Evolutionary conservation across 2,113 vertebrate genomes (phyloP), one percentile per base, ranked within the genome.

Genomic region (Petrocephalus microphthalmus): DNA sequence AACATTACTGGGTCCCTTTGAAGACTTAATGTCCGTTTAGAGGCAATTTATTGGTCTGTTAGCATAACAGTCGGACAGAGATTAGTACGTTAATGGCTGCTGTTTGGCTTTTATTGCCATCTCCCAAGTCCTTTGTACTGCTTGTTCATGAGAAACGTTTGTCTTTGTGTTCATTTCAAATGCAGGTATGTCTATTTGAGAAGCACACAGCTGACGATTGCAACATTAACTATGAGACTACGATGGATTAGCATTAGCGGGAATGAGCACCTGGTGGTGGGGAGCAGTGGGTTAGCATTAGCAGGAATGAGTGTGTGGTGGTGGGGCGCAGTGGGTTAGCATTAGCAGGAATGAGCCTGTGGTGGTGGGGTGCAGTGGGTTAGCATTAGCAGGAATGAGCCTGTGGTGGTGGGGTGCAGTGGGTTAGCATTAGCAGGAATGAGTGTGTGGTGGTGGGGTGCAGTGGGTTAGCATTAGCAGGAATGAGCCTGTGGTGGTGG

Each of bases 1-100:
- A 78, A 78, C 71, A 78, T 78, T 78, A 78, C 42, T 78, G 71
- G 71, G 71, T 42, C 71, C 33, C 33, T 78, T 78, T 78, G 71
- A 78, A 78, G 71, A 78, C 29, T 78, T 78, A 78, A 78, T 78
- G 33, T 19, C 29, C 33, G 6, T 78, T 78, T 78, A 78, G 71
- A 5, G 5, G 71, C 71, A 78, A 37, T 78, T 78, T 78, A 78
- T 42, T 37, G 33, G 33, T 13, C 71, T 10, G 71, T 78, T 78
- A 78, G 29, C 33, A 67, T 67, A 67, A 42, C 71, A 78, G 71
- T 78, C 4, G 5, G 71, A 78, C 33, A 42, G 71, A 78, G 71
- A 78, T 37, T 78, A 42, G 33, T n/a, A 15, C 11, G 33, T 37
- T 78, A 78, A 78, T 78, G 71, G 29, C 29, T 78, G 71, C 29